phyloP scores from a whole-genome alignment of 1,140 invertebrate genomes.

The Dendroctonus valens region DNA sequence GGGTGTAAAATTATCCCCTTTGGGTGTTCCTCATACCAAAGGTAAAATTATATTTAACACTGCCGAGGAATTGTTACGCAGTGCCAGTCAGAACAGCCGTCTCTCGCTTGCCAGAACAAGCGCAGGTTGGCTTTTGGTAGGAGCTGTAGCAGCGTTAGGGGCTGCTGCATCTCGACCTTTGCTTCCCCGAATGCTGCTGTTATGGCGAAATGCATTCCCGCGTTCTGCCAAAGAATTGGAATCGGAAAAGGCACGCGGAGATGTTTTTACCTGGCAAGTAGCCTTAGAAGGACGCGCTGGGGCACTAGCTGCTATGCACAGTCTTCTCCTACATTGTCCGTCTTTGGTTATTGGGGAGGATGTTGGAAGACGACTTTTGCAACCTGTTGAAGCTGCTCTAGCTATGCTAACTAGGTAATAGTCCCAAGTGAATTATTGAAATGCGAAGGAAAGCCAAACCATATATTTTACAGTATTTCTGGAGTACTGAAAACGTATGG shows the following conservation, averaged over 20 bases:
- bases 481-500: slow-evolving; percentile 89
- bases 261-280: slow-evolving; percentile 99
- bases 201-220: slow-evolving; percentile 98
- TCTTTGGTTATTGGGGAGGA: slow-evolving; percentile 91
- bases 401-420: slow-evolving; percentile 91
- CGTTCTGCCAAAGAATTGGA: slow-evolving; percentile 93
- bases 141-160: slow-evolving; percentile 92
- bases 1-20: slow-evolving; percentile 83
- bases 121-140: slow-evolving; percentile 96
- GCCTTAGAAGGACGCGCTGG: slow-evolving; percentile 95
- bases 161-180: slow-evolving; percentile 85
- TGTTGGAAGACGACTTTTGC: slow-evolving; percentile 76
- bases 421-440: not conserved
- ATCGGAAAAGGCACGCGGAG: slow-evolving; percentile 94
- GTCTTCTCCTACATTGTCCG: slow-evolving; percentile 86
- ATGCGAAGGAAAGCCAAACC: not conserved
- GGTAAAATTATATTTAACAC: slow-evolving; percentile 97
- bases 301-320: slow-evolving; percentile 92
- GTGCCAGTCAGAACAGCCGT: slow-evolving; percentile 95
- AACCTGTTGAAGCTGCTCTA: slow-evolving; percentile 90
- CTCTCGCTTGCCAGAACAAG: slow-evolving; percentile 92
- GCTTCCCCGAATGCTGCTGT: slow-evolving; percentile 85
- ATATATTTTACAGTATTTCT: slow-evolving; percentile 63
- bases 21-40: slow-evolving; percentile 94
- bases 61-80: slow-evolving; percentile 93